Conservation (phyloP, 2,888 invertebrate species). For the Pyrocoelia pectoralis region DNA sequence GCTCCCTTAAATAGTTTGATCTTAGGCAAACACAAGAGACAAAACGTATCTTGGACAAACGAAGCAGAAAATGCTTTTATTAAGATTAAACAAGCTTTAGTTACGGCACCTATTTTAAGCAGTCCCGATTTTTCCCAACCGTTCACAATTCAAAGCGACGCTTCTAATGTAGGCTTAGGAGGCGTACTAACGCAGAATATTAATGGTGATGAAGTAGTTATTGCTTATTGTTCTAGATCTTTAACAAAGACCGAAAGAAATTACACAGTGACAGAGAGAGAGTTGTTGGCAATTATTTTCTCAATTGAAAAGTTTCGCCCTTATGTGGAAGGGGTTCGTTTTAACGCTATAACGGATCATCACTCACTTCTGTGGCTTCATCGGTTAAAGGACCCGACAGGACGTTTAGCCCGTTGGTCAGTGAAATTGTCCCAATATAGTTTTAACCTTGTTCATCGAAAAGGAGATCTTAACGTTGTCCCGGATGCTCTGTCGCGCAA, state of each 20-base stretch:
- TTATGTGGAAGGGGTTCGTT: not conserved
- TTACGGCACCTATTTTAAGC: too few species aligned
- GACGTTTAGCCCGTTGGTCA: not conserved
- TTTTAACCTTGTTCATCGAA: not conserved
- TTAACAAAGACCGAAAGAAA: conserved; percentile 49
- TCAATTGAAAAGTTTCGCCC: not conserved
- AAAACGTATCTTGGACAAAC: too few species aligned
- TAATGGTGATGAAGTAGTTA: conserved; percentile 45
- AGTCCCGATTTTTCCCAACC: too few species aligned
- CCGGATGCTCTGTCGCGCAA: not conserved
- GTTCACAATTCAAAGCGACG: not conserved
- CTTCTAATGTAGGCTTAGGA: not conserved
- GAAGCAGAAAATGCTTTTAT: too few species aligned
- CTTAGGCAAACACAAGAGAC: too few species aligned
- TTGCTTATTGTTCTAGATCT: conserved; percentile 51
- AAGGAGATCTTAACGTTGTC: not conserved
- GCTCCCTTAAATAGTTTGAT: too few species aligned
- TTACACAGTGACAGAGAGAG: conserved; percentile 52
- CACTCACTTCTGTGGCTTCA: not conserved
- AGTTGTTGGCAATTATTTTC: conserved; percentile 45
- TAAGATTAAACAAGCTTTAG: too few species aligned
- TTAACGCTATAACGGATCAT: conserved; percentile 5
- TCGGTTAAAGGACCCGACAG: not conserved
- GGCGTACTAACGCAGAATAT: too few species aligned
- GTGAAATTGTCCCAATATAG: not conserved